phyloP scores from a whole-genome alignment of 2,888 invertebrate species.

The Thecophora atra region DNA sequence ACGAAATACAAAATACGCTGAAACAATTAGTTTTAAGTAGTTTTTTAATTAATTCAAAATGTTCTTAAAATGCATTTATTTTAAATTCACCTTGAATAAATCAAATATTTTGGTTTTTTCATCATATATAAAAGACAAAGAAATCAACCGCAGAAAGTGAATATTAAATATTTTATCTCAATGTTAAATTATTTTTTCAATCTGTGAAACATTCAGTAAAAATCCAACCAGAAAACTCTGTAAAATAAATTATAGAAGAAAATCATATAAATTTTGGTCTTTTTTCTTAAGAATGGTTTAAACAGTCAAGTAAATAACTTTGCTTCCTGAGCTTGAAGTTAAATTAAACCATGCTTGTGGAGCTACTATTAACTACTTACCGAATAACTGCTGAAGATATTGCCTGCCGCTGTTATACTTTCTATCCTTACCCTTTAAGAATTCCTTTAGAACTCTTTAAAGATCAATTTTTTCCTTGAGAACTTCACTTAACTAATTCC shows the following conservation, averaged over 20 bases:
- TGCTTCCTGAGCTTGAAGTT: too few species aligned
- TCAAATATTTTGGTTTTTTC: not conserved
- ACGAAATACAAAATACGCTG: constrained; percentile 20
- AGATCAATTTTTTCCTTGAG: too few species aligned
- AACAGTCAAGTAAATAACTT: too few species aligned
- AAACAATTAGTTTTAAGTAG: constrained; percentile 27
- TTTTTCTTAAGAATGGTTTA: not conserved
- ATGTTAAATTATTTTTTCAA: constrained; percentile 19
- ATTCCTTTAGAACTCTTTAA: too few species aligned
- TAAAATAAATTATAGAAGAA: constrained; percentile 26
- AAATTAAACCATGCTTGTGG: too few species aligned
- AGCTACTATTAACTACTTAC: too few species aligned
- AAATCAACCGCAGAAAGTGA: constrained; percentile 3
- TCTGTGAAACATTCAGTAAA: constrained; percentile 26
- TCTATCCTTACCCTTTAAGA: too few species aligned
- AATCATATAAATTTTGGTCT: constrained; percentile 8
- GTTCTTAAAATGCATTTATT: constrained; percentile 17
- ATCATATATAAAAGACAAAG: not conserved
- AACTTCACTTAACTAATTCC: too few species aligned
- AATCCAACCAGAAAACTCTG: constrained; percentile 7
- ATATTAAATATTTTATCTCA: constrained; percentile 7
- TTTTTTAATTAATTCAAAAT: constrained; percentile 23
- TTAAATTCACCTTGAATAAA: not conserved
- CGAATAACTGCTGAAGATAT: too few species aligned
- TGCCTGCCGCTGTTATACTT: too few species aligned